Base-by-base conservation (phyloP, 2,113 vertebrate genomes). In the Raja brachyura region DNA sequence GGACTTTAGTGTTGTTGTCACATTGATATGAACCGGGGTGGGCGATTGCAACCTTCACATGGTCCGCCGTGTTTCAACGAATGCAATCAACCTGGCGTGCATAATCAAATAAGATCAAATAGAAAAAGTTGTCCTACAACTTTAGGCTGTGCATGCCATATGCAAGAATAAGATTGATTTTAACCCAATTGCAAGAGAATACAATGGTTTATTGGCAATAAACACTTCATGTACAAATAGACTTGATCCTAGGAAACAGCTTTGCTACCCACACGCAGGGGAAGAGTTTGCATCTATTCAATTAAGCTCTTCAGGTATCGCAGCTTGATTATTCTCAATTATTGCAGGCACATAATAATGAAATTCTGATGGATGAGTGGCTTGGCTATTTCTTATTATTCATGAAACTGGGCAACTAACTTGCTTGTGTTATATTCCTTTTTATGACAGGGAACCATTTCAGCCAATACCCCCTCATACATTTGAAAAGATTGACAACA, bases 401-500 rank as follows among this genome's bases (percentile, higher is more conserved):
- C 33, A 20, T 56, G 79, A 28, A 83, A 8, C 48, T 48, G 39
- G 39, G 48, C 81, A 86, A 14, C 56, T 61, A 1, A 22, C 14
- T n/a, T 61, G 28, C 54, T 86, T 86, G 28, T n/a, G n/a, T n/a
- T 18, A 2, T 92, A 68, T 70, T 73, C 11, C 48, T 92, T 92
- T 92, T 92, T 39, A 20, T 92, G 48, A 48, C 54, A 92, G 90
- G 90, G 68, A 92, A 22, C 33, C 68, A 28, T 54, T 68, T 54
- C 11, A 5, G 48, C 9, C 39, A 73, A 74, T 74, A 54, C 22
- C 88, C 39, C 31, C 68, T 48, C 66, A 54, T 25, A 25, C 22
- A 73, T 6, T 92, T 73, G 90, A 73, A 73, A 73, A 48, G 88
- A 5, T 25, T 48, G 33, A 48, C 16, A 70, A 14, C 68, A 92